These are phyloP conservation scores for Corythornis leucogaster DNA, from an alignment of 2,797 vertebrate genomes.

Conservation along the genomic window DNA sequence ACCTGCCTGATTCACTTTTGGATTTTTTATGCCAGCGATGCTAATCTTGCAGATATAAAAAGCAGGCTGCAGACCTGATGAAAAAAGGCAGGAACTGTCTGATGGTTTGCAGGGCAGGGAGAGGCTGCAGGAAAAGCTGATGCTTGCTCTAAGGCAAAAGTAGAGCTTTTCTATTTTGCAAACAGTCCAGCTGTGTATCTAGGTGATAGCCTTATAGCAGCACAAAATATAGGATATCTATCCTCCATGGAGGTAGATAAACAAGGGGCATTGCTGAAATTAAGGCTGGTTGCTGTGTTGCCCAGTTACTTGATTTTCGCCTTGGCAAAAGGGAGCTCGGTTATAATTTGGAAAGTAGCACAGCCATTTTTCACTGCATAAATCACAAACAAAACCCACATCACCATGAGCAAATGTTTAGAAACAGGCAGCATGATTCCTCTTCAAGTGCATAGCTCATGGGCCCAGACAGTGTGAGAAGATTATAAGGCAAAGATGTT, in stretches of 20 bases:
- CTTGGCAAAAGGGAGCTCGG: background rate
- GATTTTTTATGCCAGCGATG: background rate
- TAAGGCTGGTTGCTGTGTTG: background rate
- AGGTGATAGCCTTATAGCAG: background rate
- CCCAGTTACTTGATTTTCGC: background rate
- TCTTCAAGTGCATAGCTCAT: background rate
- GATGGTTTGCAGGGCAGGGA: background rate
- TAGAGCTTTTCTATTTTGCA: background rate
- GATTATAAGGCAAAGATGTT: background rate
- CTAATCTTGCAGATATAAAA: conserved; percentile 3
- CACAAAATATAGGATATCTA: background rate
- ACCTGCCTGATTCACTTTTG: background rate
- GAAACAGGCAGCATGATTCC: background rate
- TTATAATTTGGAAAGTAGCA: background rate
- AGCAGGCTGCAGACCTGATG: background rate
- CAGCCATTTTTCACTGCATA: background rate
- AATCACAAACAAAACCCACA: background rate
- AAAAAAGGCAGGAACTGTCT: background rate
- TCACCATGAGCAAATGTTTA: background rate
- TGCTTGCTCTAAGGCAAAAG: background rate
- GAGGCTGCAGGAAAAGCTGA: background rate
- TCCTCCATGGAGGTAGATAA: background rate
- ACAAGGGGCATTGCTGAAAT: background rate
- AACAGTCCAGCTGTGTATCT: background rate
- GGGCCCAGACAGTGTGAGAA: background rate